Percentiles rank a stretch among this genome's conserved stretches.
Conservation (phyloP, 2,888 invertebrate genomes). For the Penaeus monodon region DNA sequence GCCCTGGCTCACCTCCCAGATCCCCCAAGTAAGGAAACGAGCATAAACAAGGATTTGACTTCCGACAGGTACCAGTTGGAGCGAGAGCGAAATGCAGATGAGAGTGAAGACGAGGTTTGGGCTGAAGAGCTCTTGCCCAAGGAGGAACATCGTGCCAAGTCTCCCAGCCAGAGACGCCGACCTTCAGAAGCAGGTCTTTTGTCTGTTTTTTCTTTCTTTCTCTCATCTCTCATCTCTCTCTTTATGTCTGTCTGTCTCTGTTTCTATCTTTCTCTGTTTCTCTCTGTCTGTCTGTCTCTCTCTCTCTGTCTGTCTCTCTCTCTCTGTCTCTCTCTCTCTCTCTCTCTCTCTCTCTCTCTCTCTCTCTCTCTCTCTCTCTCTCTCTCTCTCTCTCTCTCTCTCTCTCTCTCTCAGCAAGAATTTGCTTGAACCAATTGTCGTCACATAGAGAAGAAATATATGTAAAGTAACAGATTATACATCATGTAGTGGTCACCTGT, state of each 20-base stretch:
- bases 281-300: too few relatives aligned
- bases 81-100: slow-evolving; percentile 67
- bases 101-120: slow-evolving; percentile 74
- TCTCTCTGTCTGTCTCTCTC: background rate
- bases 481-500: too few relatives aligned
- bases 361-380: too few relatives aligned
- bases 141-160: background rate
- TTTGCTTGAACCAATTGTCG: too few relatives aligned
- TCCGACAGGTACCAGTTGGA: slow-evolving; percentile 40
- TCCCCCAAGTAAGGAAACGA: background rate
- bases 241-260: background rate
- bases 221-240: background rate
- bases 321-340: background rate
- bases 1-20: too few relatives aligned
- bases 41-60: background rate
- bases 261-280: too few relatives aligned
- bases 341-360: too few relatives aligned
- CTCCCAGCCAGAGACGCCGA: background rate
- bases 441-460: too few relatives aligned
- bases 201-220: background rate
- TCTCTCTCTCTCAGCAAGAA: too few relatives aligned
- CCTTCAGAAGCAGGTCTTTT: background rate
- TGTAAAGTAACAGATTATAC: too few relatives aligned
- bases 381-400: too few relatives aligned
- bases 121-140: slow-evolving; percentile 68